A percentile compares a stretch with the other conserved stretches of the same genome.
Evolutionary conservation across 1,140 invertebrate species (phyloP).

Genomic region (Thaumatotibia leucotreta): DNA sequence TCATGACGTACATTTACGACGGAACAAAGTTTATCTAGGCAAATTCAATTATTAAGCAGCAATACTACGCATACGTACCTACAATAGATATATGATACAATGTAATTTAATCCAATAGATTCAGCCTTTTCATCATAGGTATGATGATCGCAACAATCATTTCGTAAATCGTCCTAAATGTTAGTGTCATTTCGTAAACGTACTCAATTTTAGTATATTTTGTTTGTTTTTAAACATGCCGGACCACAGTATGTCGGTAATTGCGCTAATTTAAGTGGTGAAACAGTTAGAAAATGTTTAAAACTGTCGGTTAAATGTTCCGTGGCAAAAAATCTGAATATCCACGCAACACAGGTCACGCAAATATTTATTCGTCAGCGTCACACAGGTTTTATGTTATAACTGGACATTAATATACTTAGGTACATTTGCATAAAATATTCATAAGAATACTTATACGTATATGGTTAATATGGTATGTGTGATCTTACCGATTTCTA

Average conservation of each 20-base stretch:
- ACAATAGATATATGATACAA: neutral
- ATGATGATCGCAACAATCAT: neutral
- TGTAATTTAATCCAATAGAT: neutral
- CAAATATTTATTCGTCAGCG: neutral
- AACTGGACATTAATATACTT: neutral
- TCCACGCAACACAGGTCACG: neutral
- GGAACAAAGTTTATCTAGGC: neutral
- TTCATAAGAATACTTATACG: neutral
- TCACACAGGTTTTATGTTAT: neutral
- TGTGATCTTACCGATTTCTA: conserved; percentile 81
- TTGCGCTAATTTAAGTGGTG: too few species aligned
- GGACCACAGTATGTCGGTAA: too few species aligned
- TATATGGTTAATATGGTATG: neutral
- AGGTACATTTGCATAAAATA: neutral
- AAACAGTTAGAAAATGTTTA: neutral
- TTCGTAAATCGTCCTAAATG: neutral
- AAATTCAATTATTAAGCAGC: neutral
- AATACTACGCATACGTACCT: neutral
- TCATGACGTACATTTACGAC: too few species aligned
- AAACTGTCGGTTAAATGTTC: neutral
- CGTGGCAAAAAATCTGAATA: neutral
- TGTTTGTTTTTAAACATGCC: too few species aligned
- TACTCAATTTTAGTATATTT: too few species aligned
- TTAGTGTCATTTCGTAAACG: too few species aligned
- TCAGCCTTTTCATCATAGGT: neutral